A percentile compares a stretch with the other conserved stretches of the same genome.
phyloP scores from a whole-genome alignment of 2,113 vertebrate species.

The Triplophysa siluroides region DNA sequence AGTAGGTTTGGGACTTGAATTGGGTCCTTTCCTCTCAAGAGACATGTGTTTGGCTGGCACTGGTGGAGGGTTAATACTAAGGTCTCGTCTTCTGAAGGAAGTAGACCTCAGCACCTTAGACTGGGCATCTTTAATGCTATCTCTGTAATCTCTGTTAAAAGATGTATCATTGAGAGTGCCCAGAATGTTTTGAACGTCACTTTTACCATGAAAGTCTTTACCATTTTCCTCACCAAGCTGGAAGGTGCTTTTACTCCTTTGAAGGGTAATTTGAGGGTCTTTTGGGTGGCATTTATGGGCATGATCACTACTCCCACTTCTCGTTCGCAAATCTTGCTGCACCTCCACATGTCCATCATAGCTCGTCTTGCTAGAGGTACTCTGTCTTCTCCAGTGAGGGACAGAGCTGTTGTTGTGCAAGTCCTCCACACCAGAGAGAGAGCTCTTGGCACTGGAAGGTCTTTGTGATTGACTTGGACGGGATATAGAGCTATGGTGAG shows the following conservation, averaged over 20 bases:
- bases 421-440: slow-evolving; percentile 72
- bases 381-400: slow-evolving; percentile 60
- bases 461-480: slow-evolving; percentile 55
- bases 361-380: slow-evolving; percentile 50
- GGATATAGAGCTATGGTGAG: slow-evolving; percentile 54
- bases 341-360: slow-evolving; percentile 44
- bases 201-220: slow-evolving; percentile 69
- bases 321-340: slow-evolving; percentile 27
- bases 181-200: slow-evolving; percentile 60
- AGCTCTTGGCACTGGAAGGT: slow-evolving; percentile 42
- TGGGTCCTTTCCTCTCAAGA: slow-evolving; percentile 76
- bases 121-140: slow-evolving; percentile 88
- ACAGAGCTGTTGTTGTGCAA: slow-evolving; percentile 58
- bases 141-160: slow-evolving; percentile 82
- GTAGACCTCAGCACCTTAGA: slow-evolving; percentile 86
- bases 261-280: slow-evolving; percentile 67
- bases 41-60: slow-evolving; percentile 60
- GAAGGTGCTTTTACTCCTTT: slow-evolving; percentile 83
- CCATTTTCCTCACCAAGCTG: slow-evolving; percentile 74
- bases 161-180: slow-evolving; percentile 71
- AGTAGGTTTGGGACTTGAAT: slow-evolving; percentile 61
- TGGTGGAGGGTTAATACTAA: slow-evolving; percentile 69
- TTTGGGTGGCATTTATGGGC: slow-evolving; percentile 62
- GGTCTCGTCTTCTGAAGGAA: slow-evolving; percentile 83
- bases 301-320: slow-evolving; percentile 57